Base-by-base conservation (phyloP, 2,797 vertebrate genomes). In the Parauchenoglanis ngamensis region DNA sequence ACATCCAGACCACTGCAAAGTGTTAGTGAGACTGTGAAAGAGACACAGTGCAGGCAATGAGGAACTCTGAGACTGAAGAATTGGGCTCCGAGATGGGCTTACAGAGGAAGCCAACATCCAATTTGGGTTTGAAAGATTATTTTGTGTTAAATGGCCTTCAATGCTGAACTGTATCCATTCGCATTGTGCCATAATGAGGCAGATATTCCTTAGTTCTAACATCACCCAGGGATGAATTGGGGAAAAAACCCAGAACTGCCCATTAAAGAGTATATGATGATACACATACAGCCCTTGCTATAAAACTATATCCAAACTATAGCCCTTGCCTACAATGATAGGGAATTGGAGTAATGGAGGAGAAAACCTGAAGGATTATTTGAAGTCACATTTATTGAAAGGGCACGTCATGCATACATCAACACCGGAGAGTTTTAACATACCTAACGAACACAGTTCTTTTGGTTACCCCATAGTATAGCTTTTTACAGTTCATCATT, bases 301-400 rank as follows among this genome's bases (percentile, higher is more conserved):
- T 40, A 40, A 40, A 40, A 40, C 40, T 40, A 40, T 40, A 40
- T 40, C 40, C 40, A 40, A 44, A 87, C 59, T 46, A 52, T 10
- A 25, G 46, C 52, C 54, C 7, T 49, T 79, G 8, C 17, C 31
- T 4, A 28, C 21, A 57, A 21, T 65, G 85, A 61, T 25, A 3
- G 63, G 8, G 23, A 79, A 54, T 83, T 25, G 40, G 28, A 83
- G 10, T 7, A 52, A 87, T n/a, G 4, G 44, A 83, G 68, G 46
- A 82, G 68, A 76, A 83, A 88, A 76, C 77, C 7, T 59, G 31
- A 49, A 57, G 19, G 23, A 67, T 77, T 28, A 84, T 81, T 84
- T 81, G 28, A 21, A 61, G 81, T 56, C 81, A 89, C 85, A 87
- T 92, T 92, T 92, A 92, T 92, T 91, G n/a, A 85, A 78, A 88